Conservation (phyloP, 2,113 vertebrate genomes). For the Seriola dumerili region DNA sequence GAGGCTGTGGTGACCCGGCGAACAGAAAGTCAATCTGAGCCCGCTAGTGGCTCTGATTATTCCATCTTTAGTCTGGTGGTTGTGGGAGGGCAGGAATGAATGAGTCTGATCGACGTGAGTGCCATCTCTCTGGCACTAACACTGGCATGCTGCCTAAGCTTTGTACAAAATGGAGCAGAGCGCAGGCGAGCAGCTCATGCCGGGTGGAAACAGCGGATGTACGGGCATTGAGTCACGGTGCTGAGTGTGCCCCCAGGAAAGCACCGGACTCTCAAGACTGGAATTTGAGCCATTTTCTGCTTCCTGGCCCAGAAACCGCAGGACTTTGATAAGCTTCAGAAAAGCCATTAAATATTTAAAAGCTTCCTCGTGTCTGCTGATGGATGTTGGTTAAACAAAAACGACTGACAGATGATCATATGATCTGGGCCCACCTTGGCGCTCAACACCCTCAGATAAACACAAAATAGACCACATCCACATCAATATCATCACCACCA, state of each 20-base stretch:
- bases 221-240: slow-evolving; percentile 65
- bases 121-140: slow-evolving; percentile 54
- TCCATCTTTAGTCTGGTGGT: slow-evolving; percentile 35
- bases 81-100: slow-evolving; percentile 43
- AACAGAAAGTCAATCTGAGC: not conserved
- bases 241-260: slow-evolving; percentile 70
- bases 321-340: slow-evolving; percentile 69
- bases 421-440: slow-evolving; percentile 29
- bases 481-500: slow-evolving; percentile 16
- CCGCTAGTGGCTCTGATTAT: slow-evolving; percentile 21
- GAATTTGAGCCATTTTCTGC: slow-evolving; percentile 55
- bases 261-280: slow-evolving; percentile 56
- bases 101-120: slow-evolving; percentile 46
- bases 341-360: slow-evolving; percentile 71
- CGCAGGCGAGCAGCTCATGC: slow-evolving; percentile 39
- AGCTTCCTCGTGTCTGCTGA: slow-evolving; percentile 64
- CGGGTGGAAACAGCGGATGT: slow-evolving; percentile 60
- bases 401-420: slow-evolving; percentile 31
- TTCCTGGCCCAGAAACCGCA: slow-evolving; percentile 67
- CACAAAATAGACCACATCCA: slow-evolving; percentile 35
- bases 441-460: slow-evolving; percentile 34
- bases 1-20: not conserved
- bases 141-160: slow-evolving; percentile 47
- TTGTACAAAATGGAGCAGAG: slow-evolving; percentile 69
- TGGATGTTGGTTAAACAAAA: slow-evolving; percentile 66